These are phyloP conservation scores for Anarsia innoxiella DNA, from an alignment of 2,888 invertebrate species.

Conservation along the genomic window DNA sequence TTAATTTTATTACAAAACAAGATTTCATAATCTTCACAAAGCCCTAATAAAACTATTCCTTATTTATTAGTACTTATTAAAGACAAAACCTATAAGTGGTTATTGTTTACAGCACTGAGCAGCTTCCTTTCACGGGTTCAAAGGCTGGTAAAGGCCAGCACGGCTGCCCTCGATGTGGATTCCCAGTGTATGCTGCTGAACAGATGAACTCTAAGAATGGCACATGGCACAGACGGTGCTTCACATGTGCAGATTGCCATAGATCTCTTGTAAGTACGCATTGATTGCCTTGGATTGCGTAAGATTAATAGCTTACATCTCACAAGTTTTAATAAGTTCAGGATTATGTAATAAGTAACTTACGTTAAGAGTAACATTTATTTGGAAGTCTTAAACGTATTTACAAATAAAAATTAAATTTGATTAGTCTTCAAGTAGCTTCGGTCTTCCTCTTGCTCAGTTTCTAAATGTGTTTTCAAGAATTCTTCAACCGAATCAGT, in stretches of 20 bases:
- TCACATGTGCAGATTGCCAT: slow-evolving; percentile 91
- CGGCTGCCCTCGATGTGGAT: slow-evolving; percentile 93
- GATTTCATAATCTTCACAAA: background rate
- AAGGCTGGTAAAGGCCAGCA: slow-evolving; percentile 84
- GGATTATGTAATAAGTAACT: no score
- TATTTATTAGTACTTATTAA: no score
- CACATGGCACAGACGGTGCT: slow-evolving; percentile 95
- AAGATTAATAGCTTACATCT: no score
- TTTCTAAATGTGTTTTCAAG: slow-evolving; percentile 88
- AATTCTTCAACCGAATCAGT: slow-evolving; percentile 98
- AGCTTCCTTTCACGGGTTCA: slow-evolving; percentile 82
- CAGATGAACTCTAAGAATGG: slow-evolving; percentile 96
- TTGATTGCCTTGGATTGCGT: no score
- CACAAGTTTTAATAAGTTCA: no score
- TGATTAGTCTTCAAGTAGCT: slow-evolving; percentile 78
- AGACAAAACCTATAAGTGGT: no score
- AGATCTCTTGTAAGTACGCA: slow-evolving; percentile 82
- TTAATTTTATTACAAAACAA: background rate
- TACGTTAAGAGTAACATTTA: background rate
- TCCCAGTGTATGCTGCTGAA: slow-evolving; percentile 95
- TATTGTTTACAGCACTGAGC: slow-evolving; percentile 76
- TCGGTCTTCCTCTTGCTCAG: slow-evolving; percentile 70
- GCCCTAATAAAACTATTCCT: no score
- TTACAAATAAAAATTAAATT: slow-evolving; percentile 44
- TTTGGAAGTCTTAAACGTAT: slow-evolving; percentile 2